A percentile compares a stretch with the other conserved stretches of the same genome.
Evolutionary conservation across 2,888 invertebrate genomes (phyloP).

Genomic region (Drosophila pseudotalamancana): DNA sequence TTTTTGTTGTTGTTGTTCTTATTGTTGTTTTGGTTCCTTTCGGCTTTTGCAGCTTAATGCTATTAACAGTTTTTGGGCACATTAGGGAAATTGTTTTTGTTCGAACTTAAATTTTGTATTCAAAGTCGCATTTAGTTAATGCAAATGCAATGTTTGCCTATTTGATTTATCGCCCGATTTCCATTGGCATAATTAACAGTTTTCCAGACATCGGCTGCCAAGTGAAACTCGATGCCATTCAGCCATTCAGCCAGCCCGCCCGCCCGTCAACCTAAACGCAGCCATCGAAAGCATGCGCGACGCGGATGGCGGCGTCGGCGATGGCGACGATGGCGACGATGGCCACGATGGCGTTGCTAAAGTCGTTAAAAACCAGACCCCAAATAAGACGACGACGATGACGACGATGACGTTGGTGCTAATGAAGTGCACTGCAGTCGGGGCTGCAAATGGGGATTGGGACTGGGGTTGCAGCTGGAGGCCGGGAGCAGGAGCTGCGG

Average conservation of each 20-base stretch:
- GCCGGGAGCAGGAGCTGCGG: too few relatives aligned
- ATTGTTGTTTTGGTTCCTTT: background rate
- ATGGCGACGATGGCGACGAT: slow-evolving; percentile 17
- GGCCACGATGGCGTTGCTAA: slow-evolving; percentile 40
- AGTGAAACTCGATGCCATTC: slow-evolving; percentile 50
- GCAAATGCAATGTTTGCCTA: slow-evolving; percentile 62
- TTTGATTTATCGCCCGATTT: slow-evolving; percentile 63
- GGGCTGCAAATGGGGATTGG: background rate
- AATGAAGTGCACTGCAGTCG: slow-evolving; percentile 68
- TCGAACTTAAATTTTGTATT: slow-evolving; percentile 64
- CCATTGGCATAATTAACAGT: slow-evolving; percentile 65
- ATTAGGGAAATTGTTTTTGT: slow-evolving; percentile 75
- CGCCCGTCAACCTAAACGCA: slow-evolving; percentile 22
- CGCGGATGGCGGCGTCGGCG: slow-evolving; percentile 24
- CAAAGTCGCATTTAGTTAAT: slow-evolving; percentile 51
- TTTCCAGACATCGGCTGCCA: slow-evolving; percentile 38
- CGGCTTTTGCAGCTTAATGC: slow-evolving; percentile 57
- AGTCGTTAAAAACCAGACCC: slow-evolving; percentile 55
- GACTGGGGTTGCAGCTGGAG: slow-evolving; percentile 10
- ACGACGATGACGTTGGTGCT: slow-evolving; percentile 58
- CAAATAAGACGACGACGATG: slow-evolving; percentile 33
- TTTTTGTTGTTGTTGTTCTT: background rate
- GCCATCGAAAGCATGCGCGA: slow-evolving; percentile 8
- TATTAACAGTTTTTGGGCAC: slow-evolving; percentile 75
- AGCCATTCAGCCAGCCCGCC: too few relatives aligned